Evolutionary conservation across 2,797 vertebrate species (phyloP), one percentile per base, ranked within the genome.

Genomic region (Leptodactylus fallax): DNA sequence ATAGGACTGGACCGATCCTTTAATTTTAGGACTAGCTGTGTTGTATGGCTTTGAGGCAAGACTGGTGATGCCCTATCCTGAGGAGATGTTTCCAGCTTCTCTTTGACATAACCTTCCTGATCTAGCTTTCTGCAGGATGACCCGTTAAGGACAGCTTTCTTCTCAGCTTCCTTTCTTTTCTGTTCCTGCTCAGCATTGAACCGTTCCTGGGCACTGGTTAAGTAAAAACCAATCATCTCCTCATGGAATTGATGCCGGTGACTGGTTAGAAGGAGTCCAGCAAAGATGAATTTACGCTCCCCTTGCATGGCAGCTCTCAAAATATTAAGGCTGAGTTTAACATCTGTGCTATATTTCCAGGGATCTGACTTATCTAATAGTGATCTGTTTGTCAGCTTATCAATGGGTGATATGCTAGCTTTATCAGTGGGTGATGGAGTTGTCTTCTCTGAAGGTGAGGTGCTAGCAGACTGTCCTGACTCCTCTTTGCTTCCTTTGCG

Each of bases 301-400:
- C 98, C 98, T 91, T 99, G 98, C 98, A 99, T 99, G 94, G 98
- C 98, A 13, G 98, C 98, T 88, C 98, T 95, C 92, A 99, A 94
- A 93, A 99, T 99, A 93, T 98, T 99, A 90, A 99, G 97, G 94
- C 98, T 99, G 88, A 99, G 97, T 94, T 98, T 99, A 90, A 99
- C 98, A 27, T 99, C 98, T 0, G 98, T 99, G 95, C 98, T 99
- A 95, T 99, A 99, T 91, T 98, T 99, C 97, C 98, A 99, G 7
- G 96, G 95, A 88, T 98, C 98, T 67, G 97, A 89, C 61, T 93
- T 94, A 82, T 95, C 95, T 45, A 93, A 91, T 7, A 93, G 91
- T 25, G 92, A 91, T 87, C 95, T 96, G 17, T 92, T 88, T 83
- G 91, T 96, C 0, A 80, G 89, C 91, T 95, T 96, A 55, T 97